These are phyloP conservation scores for Diphyllodes magnificus DNA, from an alignment of 2,113 vertebrate species.

Conservation along the genomic window DNA sequence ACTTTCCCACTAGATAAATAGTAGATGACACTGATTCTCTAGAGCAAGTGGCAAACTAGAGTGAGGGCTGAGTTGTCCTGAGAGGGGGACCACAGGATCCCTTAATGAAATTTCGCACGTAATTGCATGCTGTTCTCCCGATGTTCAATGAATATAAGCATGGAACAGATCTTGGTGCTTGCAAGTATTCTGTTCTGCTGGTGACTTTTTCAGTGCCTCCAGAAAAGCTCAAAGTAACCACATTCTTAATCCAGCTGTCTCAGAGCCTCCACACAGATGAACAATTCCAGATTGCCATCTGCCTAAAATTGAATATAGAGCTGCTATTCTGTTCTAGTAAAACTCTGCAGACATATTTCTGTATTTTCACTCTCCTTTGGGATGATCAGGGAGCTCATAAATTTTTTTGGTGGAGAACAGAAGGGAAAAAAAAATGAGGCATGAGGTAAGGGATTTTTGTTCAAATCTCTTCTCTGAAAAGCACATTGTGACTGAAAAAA, in stretches of 20 bases:
- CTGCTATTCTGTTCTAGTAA: neutral
- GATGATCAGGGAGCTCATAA: neutral
- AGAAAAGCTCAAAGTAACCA: neutral
- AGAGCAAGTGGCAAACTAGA: neutral
- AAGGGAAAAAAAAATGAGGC: neutral
- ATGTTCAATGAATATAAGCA: neutral
- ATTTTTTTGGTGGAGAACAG: neutral
- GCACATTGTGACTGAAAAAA: neutral
- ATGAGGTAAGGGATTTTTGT: neutral
- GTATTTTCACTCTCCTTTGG: neutral
- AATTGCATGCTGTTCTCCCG: neutral
- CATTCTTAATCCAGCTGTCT: neutral
- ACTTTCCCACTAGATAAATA: neutral
- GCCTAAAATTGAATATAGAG: neutral
- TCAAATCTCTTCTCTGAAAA: neutral
- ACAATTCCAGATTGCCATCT: neutral
- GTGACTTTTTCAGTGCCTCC: neutral
- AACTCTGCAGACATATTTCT: neutral
- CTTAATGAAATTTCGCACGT: neutral
- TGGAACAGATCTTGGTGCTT: neutral
- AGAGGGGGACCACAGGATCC: neutral
- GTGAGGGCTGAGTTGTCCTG: neutral
- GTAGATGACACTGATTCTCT: neutral
- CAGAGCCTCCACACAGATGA: neutral
- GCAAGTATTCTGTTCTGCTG: neutral